Evolutionary conservation across 2,797 vertebrate species (phyloP), one percentile per base, ranked within the genome.

Genomic region (Pangasius krempfi): DNA sequence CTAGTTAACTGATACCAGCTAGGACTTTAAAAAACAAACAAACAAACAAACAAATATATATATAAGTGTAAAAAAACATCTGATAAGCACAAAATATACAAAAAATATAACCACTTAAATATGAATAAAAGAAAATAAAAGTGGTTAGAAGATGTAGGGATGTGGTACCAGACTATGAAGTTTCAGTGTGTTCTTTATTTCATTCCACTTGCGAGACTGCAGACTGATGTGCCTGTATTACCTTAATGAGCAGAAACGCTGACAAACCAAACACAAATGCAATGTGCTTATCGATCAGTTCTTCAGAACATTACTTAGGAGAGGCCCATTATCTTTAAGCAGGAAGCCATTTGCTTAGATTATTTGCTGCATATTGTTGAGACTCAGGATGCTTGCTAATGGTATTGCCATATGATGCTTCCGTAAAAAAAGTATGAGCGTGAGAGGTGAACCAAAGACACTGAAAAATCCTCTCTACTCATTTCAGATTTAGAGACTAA

Each of bases 201-300:
- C 7, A 47, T 64, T 66, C 27, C 27, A 30, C 82, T 68, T 40
- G 27, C 60, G 18, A 66, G 40, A 68, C 82, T 20, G 27, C 27
- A 66, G 27, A 50, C 62, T 84, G 44, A 68, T 85, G 87, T 64
- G 33, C 75, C 81, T 88, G 73, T 89, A 89, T 91, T 87, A 88
- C 88, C 89, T 86, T 91, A 90, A 90, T 90, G 80, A 89, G 72
- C 76, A 66, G 84, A 92, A 90, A 88, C 70, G 88, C 91, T 91
- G 89, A 91, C 90, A 52, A 22, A 20, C 87, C 14, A 16, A 87
- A 86, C 89, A 90, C 89, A 90, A 91, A 92, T 84, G 89, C 87
- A 91, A 85, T 60, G 64, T 52, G 60, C 79, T 85, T 92, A 92
- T 92, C 76, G 91, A 92, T 92, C 76, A 81, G 87, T 18, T 91